Evolutionary conservation across 2,888 invertebrate genomes (phyloP).

Genomic region (Coenonympha glycerion): DNA sequence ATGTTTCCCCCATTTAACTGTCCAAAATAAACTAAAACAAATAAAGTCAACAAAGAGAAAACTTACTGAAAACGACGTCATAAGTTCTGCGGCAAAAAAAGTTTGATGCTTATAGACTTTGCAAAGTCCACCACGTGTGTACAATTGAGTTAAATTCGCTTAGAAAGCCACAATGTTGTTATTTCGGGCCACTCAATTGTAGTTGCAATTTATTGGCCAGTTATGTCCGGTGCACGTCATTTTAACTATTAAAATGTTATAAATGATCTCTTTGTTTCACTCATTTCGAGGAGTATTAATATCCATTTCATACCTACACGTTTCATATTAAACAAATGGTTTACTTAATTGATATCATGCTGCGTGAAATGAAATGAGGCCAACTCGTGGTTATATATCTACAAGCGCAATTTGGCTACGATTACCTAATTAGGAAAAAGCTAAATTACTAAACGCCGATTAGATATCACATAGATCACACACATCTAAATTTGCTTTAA

Average conservation of each 20-base stretch:
- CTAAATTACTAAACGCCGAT: too few species aligned
- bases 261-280: slow-evolving; percentile 2
- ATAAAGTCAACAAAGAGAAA: too few species aligned
- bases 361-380: background rate
- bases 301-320: background rate
- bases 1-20: too few species aligned
- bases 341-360: background rate
- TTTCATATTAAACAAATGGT: background rate
- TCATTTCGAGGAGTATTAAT: background rate
- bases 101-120: too few species aligned
- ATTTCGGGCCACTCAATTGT: slow-evolving; percentile 33
- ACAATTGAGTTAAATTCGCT: slow-evolving; percentile 9
- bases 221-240: slow-evolving; percentile 35
- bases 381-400: too few species aligned
- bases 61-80: background rate
- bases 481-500: too few species aligned
- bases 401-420: too few species aligned
- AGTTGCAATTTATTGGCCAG: slow-evolving; percentile 38
- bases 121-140: background rate
- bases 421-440: too few species aligned
- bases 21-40: too few species aligned
- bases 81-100: background rate
- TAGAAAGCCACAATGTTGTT: slow-evolving; percentile 5
- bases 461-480: too few species aligned
- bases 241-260: slow-evolving; percentile 1